These are phyloP conservation scores for Monopterus albus DNA, from an alignment of 2,113 vertebrate genomes.

Conservation along the genomic window DNA sequence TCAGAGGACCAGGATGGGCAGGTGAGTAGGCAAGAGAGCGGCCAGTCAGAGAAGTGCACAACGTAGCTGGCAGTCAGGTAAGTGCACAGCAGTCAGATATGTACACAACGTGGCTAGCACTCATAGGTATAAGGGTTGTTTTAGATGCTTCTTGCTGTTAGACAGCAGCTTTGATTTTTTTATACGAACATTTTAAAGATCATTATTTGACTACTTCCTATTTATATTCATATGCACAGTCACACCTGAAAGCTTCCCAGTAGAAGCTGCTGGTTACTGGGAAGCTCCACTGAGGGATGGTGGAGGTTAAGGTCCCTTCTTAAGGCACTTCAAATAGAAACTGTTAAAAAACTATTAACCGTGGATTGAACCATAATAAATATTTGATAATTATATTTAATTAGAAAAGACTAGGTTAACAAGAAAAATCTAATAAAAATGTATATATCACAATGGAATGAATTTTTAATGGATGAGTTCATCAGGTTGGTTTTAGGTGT, in stretches of 20 bases:
- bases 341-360: background rate
- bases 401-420: too few relatives aligned
- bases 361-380: background rate
- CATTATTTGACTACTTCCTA: background rate
- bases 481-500: background rate
- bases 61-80: too few relatives aligned
- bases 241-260: conserved; percentile 6
- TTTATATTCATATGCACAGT: background rate
- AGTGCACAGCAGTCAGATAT: too few relatives aligned
- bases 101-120: too few relatives aligned
- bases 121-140: background rate
- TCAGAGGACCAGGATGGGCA: too few relatives aligned
- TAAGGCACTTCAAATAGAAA: conserved; percentile 63
- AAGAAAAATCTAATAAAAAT: too few relatives aligned
- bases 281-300: conserved; percentile 5
- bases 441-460: background rate
- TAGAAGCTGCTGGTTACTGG: conserved; percentile 17
- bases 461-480: background rate
- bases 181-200: background rate
- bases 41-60: too few relatives aligned
- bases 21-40: too few relatives aligned
- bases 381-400: background rate
- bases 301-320: background rate
- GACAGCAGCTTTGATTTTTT: background rate
- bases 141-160: background rate